Conservation (phyloP, 2,888 invertebrate genomes). For the Idaea dimidiata region DNA sequence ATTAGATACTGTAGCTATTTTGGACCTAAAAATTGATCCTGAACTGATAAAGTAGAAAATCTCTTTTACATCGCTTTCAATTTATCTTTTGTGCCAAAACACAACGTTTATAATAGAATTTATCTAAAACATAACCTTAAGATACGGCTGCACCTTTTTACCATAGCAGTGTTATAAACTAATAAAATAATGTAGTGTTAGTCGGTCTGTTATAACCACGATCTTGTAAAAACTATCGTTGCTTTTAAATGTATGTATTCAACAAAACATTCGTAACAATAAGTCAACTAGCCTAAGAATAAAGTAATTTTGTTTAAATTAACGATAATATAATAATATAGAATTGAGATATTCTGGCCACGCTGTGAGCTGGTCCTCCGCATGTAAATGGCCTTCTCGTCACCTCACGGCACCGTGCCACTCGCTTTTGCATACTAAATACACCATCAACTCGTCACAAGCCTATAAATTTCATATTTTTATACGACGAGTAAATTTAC, state of each 20-base stretch:
- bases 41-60: not conserved
- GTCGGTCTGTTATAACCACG: not conserved
- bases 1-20: not conserved
- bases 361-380: conserved; percentile 49
- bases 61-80: no score
- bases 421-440: conserved; percentile 71
- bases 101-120: not conserved
- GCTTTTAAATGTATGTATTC: not conserved
- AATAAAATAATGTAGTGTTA: not conserved
- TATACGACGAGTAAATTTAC: conserved; percentile 36
- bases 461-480: conserved; percentile 44
- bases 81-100: not conserved
- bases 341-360: conserved; percentile 40
- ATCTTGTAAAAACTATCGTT: not conserved
- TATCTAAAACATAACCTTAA: conserved; percentile 14
- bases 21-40: not conserved
- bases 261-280: not conserved
- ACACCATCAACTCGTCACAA: conserved; percentile 29
- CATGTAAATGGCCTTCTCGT: conserved; percentile 69
- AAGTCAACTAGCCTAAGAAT: not conserved
- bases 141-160: not conserved
- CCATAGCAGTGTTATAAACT: not conserved
- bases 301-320: conserved; percentile 46
- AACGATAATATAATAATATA: conserved; percentile 38
- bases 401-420: conserved; percentile 59